Conservation (phyloP, 2,113 vertebrate species). For the Butastur rufipennis region DNA sequence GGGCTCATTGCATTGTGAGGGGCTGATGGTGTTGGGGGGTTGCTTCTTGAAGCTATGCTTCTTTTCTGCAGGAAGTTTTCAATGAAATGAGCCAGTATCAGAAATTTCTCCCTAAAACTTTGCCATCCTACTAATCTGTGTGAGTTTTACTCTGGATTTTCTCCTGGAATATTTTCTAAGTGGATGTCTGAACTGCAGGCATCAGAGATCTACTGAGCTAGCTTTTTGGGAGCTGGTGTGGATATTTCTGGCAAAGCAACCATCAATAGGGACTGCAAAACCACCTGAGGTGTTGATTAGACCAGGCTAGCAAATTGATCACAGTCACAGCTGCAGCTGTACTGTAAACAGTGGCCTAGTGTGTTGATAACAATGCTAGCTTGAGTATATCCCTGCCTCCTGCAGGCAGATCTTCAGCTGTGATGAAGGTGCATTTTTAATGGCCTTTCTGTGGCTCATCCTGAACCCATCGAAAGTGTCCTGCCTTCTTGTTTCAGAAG, state of each 20-base stretch:
- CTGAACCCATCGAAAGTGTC: neutral
- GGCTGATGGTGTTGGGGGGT: neutral
- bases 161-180: neutral
- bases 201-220: neutral
- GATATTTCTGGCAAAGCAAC: neutral
- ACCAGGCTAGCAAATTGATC: neutral
- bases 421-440: neutral
- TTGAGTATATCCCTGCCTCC: neutral
- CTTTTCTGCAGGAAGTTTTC: neutral
- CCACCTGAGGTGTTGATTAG: neutral
- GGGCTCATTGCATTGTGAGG: neutral
- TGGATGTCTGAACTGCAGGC: neutral
- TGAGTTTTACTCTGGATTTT: neutral
- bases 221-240: neutral
- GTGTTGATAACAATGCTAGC: neutral
- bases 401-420: neutral
- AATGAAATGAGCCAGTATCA: neutral
- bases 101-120: neutral
- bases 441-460: neutral
- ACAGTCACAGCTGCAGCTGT: neutral
- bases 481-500: neutral
- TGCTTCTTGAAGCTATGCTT: neutral
- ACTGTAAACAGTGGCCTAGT: neutral
- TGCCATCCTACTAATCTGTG: neutral
- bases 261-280: neutral